Evolutionary conservation across 2,113 vertebrate species (phyloP), one percentile per base, ranked within the genome.

Genomic region (Halichoerus grypus): DNA sequence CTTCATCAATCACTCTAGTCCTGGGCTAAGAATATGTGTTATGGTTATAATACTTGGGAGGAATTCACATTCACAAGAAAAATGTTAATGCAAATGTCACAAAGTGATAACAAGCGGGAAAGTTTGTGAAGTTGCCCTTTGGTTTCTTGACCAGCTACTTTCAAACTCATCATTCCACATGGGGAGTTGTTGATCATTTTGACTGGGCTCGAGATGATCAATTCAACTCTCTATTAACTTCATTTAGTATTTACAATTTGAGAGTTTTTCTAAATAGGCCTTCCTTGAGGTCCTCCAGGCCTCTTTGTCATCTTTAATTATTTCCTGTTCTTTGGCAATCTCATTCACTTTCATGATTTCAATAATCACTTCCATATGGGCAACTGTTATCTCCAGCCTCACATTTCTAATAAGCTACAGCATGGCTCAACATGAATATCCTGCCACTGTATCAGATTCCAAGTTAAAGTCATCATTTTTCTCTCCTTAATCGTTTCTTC

Each of bases 401-500:
- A 53, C 9, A 6, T 85, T 94, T 82, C 59, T 79, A 88, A 11
- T 77, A 90, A 89, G 22, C 88, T 90, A 24, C 93, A 15, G 4
- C 88, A 94, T 49, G 53, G 13, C 24, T 86, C 80, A 95, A 28
- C 18, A 4, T 49, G 67, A 84, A 42, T 89, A 71, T 90, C n/a
- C 51, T 94, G 69, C 74, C 65, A 79, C 55, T 24, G 13, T 12
- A 2, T 84, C 55, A 91, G 31, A 89, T 84, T 96, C 88, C 69
- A 98, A 91, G 88, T 80, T 69, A 31, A 91, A 96, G 71, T 77
- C 55, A 71, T 87, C 85, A 69, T 89, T 89, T 89, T 81, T 71
- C 46, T 89, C 55, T 55, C 36, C 72, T 28, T 83, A 93, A 61
- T 74, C 49, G 69, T 92, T 67, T 63, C 33, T 33, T 72, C 22